Evolutionary conservation across 2,888 invertebrate genomes (phyloP), one percentile per base, ranked within the genome.

Genomic region (Timema cristinae): DNA sequence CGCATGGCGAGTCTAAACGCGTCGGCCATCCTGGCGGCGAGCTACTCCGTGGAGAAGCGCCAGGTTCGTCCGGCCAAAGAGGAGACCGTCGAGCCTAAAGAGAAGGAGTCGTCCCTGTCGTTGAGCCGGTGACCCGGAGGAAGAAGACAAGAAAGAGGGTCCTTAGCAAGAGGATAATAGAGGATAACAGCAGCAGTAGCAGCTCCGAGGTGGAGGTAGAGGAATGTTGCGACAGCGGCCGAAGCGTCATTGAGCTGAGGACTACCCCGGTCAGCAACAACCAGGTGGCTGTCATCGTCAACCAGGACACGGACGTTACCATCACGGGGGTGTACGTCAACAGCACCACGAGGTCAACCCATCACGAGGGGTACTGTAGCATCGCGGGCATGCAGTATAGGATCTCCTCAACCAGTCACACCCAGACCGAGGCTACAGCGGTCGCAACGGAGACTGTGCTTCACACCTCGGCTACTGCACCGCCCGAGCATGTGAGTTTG

Each of bases 1-100:
- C 87, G 95, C 50, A 94, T 95, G 94, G 95, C 95, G 32, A 94
- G 94, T 80, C 84, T 95, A 50, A 95, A 95, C 81, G 95, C 95
- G 13, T 91, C 92, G 52, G 95, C 95, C 32, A 95, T 95, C 78
- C 85, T 95, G 76, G 94, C 94, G 0, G 95, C 95, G 32, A 94
- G 93, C 76, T 95, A 95, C 79, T 87, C 87, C 4, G 83, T 84
- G 61, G 93, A 94, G 81, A 93, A 90, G 79, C 79, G 78, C 72
- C 56, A 59, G 50, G 51, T 67, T 2, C 52, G 63, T 59, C 56
- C 8, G n/a, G 32, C 56, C 49, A 69, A 68, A 54, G 68, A 71
- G 10, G 63, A 67, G 11, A 10, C 32, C 0, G 16, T 48, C 5
- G 16, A 32, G 63, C 56, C 59, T 1, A 15, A 32, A 52, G 66